A percentile compares a stretch with the other conserved stretches of the same genome.
phyloP scores from a whole-genome alignment of 2,113 vertebrate species.

The Malurus melanocephalus region DNA sequence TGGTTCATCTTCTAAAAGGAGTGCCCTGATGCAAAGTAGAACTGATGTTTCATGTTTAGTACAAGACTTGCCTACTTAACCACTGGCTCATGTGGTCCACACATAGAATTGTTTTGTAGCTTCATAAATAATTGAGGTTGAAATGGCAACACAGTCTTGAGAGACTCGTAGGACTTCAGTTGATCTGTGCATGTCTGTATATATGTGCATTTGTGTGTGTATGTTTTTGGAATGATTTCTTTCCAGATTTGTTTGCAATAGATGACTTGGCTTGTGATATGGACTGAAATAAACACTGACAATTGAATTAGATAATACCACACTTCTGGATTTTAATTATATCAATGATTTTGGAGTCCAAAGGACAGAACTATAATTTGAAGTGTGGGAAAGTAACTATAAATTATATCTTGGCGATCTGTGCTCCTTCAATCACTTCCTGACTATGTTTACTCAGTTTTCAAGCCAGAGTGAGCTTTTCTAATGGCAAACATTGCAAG shows the following conservation, averaged over 20 bases:
- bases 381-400: constrained; percentile 50
- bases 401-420: constrained; percentile 23
- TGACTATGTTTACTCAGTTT: constrained; percentile 36
- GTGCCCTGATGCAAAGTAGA: background rate
- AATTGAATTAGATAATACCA: constrained; percentile 8
- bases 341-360: constrained; percentile 11
- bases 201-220: rapidly evolving
- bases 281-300: constrained; percentile 10
- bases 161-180: background rate
- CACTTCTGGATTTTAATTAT: constrained; percentile 29
- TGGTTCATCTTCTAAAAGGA: background rate
- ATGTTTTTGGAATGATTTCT: background rate
- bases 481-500: constrained; percentile 10
- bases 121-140: background rate
- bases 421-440: constrained; percentile 40
- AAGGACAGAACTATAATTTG: background rate
- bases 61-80: background rate
- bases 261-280: background rate
- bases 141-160: background rate
- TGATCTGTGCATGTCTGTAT: background rate
- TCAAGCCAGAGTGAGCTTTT: constrained; percentile 37
- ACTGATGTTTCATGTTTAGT: background rate
- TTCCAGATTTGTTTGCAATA: background rate
- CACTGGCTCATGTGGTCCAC: background rate
- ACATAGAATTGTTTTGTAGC: background rate